phyloP scores from a whole-genome alignment of 2,888 invertebrate species.

The Acrocyrtus sp. region DNA sequence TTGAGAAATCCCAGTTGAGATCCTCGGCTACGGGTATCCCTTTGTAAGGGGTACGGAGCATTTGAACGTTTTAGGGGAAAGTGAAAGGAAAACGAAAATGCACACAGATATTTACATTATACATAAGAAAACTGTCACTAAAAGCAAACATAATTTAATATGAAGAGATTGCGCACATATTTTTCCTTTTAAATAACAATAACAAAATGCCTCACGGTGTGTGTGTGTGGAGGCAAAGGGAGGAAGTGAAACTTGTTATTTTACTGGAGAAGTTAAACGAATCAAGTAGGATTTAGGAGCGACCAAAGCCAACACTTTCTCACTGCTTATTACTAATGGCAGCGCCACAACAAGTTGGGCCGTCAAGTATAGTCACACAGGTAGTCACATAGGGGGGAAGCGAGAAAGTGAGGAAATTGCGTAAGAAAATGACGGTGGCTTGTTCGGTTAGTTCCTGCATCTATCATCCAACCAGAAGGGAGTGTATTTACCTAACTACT shows the following conservation, averaged over 20 bases:
- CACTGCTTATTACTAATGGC: background rate
- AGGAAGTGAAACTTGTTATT: background rate
- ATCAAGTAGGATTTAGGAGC: background rate
- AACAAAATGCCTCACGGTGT: background rate
- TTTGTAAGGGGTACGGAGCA: background rate
- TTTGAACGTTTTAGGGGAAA: background rate
- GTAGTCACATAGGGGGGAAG: background rate
- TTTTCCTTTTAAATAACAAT: background rate
- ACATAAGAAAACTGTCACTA: too few relatives aligned
- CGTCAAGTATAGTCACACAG: background rate
- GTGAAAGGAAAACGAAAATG: background rate
- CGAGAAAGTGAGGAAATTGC: constrained; percentile 10
- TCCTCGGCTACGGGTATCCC: constrained; percentile 8
- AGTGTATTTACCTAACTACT: constrained; percentile 5
- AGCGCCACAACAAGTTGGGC: background rate
- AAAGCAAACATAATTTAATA: background rate
- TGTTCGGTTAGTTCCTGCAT: background rate
- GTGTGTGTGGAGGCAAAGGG: constrained; percentile 3
- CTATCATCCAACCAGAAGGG: background rate
- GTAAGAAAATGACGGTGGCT: constrained; percentile 27
- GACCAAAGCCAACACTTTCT: background rate
- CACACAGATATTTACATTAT: background rate
- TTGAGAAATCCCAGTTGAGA: constrained; percentile 15
- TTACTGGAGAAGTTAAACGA: background rate
- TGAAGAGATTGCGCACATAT: constrained; percentile 1